phyloP scores from a whole-genome alignment of 2,888 invertebrate species.

The Lepidocyrtoides sp. region DNA sequence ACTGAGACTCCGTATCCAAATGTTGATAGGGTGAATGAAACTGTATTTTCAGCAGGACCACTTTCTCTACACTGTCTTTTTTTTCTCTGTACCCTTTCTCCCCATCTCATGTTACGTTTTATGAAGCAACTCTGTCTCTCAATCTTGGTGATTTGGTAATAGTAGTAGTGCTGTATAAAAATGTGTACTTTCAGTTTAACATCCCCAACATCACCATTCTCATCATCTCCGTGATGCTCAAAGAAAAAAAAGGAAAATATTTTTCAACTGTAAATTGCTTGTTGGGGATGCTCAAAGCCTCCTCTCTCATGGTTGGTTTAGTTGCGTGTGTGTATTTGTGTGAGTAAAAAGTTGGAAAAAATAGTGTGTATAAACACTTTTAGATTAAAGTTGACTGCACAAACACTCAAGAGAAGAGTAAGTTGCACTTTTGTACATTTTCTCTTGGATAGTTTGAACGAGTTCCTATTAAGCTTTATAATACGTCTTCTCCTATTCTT shows the following conservation, averaged over 20 bases:
- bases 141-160: too few relatives aligned
- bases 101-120: too few relatives aligned
- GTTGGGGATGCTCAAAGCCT: background rate
- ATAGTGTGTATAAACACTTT: background rate
- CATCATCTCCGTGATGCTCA: constrained; percentile 5
- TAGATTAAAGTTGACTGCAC: constrained; percentile 42
- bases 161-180: too few relatives aligned
- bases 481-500: too few relatives aligned
- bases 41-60: background rate
- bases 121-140: background rate
- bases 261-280: constrained; percentile 35
- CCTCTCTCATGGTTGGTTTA: background rate
- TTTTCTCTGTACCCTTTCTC: background rate
- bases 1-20: background rate
- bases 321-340: background rate
- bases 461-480: too few relatives aligned
- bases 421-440: too few relatives aligned
- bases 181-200: background rate
- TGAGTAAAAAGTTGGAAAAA: background rate
- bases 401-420: too few relatives aligned
- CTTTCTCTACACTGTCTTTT: background rate
- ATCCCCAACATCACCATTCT: background rate
- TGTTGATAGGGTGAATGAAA: constrained; percentile 4
- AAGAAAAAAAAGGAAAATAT: constrained; percentile 54
- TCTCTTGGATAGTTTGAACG: too few relatives aligned